Evolutionary conservation across 2,797 vertebrate species (phyloP).

Genomic region (Trachops cirrhosus): DNA sequence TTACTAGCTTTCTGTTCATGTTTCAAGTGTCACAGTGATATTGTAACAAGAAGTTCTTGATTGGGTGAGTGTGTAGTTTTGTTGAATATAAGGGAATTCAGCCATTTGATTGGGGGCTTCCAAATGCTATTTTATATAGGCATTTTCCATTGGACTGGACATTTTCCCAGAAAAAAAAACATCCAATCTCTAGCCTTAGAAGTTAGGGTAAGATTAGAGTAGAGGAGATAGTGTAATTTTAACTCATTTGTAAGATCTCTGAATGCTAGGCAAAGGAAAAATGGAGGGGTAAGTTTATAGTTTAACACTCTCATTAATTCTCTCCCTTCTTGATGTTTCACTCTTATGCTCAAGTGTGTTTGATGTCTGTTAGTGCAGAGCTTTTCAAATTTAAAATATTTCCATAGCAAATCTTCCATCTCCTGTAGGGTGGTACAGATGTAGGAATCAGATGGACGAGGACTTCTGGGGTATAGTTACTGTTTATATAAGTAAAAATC

Average conservation of each 20-base stretch:
- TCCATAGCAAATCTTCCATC: not conserved
- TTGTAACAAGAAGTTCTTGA: not conserved
- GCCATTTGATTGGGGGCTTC: not conserved
- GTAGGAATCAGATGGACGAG: not conserved
- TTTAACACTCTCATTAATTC: not conserved
- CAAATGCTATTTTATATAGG: not conserved
- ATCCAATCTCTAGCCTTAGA: not conserved
- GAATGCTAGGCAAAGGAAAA: not conserved
- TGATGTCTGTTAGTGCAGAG: not conserved
- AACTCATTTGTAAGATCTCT: not conserved
- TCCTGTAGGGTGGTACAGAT: not conserved
- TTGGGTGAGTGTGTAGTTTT: not conserved
- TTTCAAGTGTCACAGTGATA: not conserved
- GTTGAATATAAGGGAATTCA: not conserved
- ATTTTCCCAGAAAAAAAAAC: not conserved
- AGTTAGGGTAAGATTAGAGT: too few relatives aligned
- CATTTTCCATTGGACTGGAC: not conserved
- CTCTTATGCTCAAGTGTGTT: not conserved
- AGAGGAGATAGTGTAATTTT: not conserved
- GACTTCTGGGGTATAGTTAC: not conserved
- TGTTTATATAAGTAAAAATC: not conserved
- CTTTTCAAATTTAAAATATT: not conserved
- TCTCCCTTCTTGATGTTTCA: not conserved
- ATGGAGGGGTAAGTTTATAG: not conserved
- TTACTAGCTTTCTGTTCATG: not conserved